Evolutionary conservation across 2,888 invertebrate genomes (phyloP).

Genomic region (Netelia fuscicornis): DNA sequence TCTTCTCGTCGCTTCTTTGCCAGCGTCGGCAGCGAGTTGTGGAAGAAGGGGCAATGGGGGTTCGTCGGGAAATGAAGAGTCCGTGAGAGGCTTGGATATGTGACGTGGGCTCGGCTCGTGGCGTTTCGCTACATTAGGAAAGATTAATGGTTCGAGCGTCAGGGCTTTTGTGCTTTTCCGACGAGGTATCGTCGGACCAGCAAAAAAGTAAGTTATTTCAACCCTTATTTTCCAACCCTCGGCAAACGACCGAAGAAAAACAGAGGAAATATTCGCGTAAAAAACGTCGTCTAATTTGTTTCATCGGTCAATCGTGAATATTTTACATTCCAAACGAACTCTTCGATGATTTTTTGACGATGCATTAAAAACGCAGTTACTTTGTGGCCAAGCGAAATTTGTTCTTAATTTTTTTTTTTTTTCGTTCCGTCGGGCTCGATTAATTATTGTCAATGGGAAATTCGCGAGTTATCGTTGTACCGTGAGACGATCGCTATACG

Average conservation of each 20-base stretch:
- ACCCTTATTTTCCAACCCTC: background rate
- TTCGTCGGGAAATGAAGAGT: slow-evolving; percentile 27
- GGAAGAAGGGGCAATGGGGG: slow-evolving; percentile 18
- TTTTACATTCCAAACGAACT: background rate
- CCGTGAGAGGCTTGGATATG: background rate
- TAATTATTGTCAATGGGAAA: too few relatives aligned
- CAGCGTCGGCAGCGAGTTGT: slow-evolving; percentile 12
- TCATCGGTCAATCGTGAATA: too few relatives aligned
- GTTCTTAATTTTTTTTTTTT: too few relatives aligned
- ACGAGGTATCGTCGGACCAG: background rate
- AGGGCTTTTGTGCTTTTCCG: slow-evolving; percentile 24
- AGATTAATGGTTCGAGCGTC: slow-evolving; percentile 62
- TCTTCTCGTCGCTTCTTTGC: slow-evolving; percentile 15
- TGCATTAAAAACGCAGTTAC: background rate
- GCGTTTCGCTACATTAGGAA: slow-evolving; percentile 59
- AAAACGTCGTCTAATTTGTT: background rate
- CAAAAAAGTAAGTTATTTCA: slow-evolving; percentile 51
- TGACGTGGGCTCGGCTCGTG: slow-evolving; percentile 38
- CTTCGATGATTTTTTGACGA: too few relatives aligned
- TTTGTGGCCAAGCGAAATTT: background rate
- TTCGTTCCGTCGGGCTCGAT: too few relatives aligned
- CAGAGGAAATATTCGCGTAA: background rate
- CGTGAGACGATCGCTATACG: too few relatives aligned
- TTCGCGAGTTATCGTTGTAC: too few relatives aligned
- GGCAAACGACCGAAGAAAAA: background rate